A percentile compares a stretch with the other conserved stretches of the same genome.
Conservation (phyloP, 2,888 invertebrate genomes). For the Ferrisia virgata region DNA sequence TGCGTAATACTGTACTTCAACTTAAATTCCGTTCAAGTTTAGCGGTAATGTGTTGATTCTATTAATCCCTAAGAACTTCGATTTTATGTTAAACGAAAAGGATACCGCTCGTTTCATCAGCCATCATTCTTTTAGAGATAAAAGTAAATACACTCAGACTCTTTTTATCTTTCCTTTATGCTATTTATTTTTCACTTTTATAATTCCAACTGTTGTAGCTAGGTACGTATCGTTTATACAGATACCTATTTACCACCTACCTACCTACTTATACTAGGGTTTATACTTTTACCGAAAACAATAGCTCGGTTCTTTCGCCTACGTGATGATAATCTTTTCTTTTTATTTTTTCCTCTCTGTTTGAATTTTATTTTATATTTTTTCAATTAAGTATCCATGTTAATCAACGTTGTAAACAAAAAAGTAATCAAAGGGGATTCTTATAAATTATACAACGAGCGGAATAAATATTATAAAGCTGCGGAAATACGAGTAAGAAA, state of each 20-base stretch:
- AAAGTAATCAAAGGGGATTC: background rate
- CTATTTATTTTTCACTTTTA: slow-evolving; percentile 34
- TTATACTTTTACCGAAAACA: too few species aligned
- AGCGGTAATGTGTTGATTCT: slow-evolving; percentile 44
- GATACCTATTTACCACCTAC: background rate
- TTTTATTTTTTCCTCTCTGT: background rate
- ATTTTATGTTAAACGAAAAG: slow-evolving; percentile 43
- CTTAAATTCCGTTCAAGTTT: slow-evolving; percentile 10
- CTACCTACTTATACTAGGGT: too few species aligned
- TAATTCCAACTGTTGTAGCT: slow-evolving; percentile 29
- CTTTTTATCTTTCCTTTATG: slow-evolving; percentile 39
- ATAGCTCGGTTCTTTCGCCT: background rate
- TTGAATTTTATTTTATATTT: background rate
- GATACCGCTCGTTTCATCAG: slow-evolving; percentile 11
- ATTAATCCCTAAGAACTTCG: slow-evolving; percentile 44
- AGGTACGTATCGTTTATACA: background rate
- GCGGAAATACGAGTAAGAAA: too few species aligned
- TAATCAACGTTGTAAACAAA: background rate
- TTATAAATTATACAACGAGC: background rate
- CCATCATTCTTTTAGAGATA: slow-evolving; percentile 34
- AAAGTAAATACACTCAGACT: slow-evolving; percentile 38
- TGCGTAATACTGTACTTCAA: slow-evolving; percentile 12
- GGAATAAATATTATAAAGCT: too few species aligned
- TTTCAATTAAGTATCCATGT: background rate
- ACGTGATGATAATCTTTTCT: background rate